These are phyloP conservation scores for Hippocampus guttulatus DNA, from an alignment of 2,113 vertebrate genomes.

Conservation along the genomic window DNA sequence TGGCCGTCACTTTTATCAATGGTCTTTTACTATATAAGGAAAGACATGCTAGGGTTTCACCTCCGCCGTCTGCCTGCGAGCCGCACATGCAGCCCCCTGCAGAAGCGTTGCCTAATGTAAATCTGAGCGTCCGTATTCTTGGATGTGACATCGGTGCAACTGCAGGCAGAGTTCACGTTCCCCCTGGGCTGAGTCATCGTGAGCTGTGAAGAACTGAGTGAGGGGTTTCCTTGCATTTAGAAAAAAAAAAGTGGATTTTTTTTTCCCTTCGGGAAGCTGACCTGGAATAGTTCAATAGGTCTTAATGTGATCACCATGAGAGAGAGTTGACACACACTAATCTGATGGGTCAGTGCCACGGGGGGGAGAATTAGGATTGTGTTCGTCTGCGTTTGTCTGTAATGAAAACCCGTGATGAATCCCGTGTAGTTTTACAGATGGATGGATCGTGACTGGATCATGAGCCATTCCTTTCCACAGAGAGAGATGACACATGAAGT, in stretches of 20 bases:
- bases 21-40: constrained; percentile 2
- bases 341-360: constrained; percentile 50
- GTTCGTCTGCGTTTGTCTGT: constrained; percentile 7
- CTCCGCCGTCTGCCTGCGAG: background rate
- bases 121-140: background rate
- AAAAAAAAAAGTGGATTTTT: constrained; percentile 16
- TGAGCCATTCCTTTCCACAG: background rate
- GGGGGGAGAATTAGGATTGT: constrained; percentile 43
- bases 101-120: background rate
- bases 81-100: background rate
- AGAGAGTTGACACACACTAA: constrained; percentile 62
- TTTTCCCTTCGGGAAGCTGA: constrained; percentile 47
- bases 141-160: background rate
- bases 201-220: background rate
- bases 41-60: constrained; percentile 2
- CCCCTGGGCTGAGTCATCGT: constrained; percentile 12
- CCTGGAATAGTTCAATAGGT: constrained; percentile 69
- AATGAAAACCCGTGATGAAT: background rate
- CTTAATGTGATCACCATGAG: constrained; percentile 65
- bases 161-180: background rate
- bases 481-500: background rate
- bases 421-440: background rate
- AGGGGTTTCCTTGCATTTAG: constrained; percentile 19
- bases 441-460: background rate
- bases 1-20: background rate